A percentile compares a stretch with the other conserved stretches of the same genome.
phyloP scores from a whole-genome alignment of 2,113 vertebrate genomes.

The Petroica traversi region DNA sequence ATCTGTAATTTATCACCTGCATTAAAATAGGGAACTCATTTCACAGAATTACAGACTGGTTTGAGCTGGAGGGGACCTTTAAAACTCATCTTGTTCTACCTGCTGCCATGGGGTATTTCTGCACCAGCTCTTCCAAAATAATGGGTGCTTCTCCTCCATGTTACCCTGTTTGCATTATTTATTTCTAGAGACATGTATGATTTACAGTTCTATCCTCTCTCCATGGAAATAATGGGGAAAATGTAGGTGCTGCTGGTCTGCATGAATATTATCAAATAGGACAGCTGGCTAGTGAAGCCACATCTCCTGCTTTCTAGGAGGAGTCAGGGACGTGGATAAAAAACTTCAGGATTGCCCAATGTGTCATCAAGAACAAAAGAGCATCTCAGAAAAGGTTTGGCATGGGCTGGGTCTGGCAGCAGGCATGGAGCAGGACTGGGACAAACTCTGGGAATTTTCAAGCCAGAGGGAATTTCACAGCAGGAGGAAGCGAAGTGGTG shows the following conservation, averaged over 20 bases:
- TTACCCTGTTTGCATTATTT: neutral
- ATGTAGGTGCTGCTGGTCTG: neutral
- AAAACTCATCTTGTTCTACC: neutral
- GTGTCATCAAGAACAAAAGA: neutral
- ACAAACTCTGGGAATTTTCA: neutral
- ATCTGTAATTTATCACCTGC: neutral
- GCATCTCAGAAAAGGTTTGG: neutral
- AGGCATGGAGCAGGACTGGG: neutral
- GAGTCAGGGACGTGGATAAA: neutral
- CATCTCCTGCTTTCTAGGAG: neutral
- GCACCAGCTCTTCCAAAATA: neutral
- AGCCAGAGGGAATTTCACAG: neutral
- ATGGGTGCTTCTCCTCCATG: neutral
- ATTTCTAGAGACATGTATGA: neutral
- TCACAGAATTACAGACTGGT: neutral
- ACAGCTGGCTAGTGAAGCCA: neutral
- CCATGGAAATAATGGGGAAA: neutral
- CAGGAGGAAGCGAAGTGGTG: rapidly evolving
- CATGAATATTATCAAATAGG: neutral
- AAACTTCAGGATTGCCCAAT: neutral
- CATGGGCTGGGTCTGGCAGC: neutral
- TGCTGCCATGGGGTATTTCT: neutral
- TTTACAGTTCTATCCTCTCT: neutral
- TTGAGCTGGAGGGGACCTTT: neutral
- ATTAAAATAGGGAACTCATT: neutral